Base-by-base conservation (phyloP, 1,140 invertebrate genomes). In the Pantala flavescens region DNA sequence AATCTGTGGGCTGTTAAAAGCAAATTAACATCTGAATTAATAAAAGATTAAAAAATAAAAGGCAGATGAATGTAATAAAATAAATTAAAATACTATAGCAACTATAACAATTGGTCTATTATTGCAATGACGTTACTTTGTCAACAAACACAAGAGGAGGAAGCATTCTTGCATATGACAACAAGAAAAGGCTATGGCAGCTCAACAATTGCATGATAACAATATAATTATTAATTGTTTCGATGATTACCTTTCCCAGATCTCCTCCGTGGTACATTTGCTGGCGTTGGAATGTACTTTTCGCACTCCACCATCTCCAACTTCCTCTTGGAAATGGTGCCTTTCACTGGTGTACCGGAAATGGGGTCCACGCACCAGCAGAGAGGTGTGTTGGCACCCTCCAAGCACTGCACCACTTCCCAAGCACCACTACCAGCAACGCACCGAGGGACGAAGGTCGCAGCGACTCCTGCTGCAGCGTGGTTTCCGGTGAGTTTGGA, bases 291-390 rank as follows among this genome's bases (percentile, higher is more conserved):
- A 19, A 21, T 16, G 16, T 7, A 21, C 12, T 63, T 63, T 63
- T 19, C n/a, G 12, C 49, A 63, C 12, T 63, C 49, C 5, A 12
- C 1, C 49, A 19, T 16, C 12, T 63, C 49, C 3, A 63, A 12
- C 12, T 63, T 63, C n/a, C 49, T 63, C 12, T 63, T 63, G n/a
- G 49, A 63, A 63, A 63, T 63, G 3, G 49, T 63, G 3, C 49
- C 49, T 80, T 93, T 92, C 0, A 93, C 81, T 0, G 91, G 90
- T 76, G 92, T 90, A 0, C 93, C 93, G 2, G 49, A 63, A 77
- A 90, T 88, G 16, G 88, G 88, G 76, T 90, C 90, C 0, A 93
- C 92, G 81, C 93, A 95, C 92, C 93, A 95, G 80, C 93, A 94
- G 0, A 95, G 89, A 7, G 88, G 88, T 75, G 93, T 88, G 78